Base-by-base conservation (phyloP, 1,140 invertebrate species). In the Octopus bimaculoides region DNA sequence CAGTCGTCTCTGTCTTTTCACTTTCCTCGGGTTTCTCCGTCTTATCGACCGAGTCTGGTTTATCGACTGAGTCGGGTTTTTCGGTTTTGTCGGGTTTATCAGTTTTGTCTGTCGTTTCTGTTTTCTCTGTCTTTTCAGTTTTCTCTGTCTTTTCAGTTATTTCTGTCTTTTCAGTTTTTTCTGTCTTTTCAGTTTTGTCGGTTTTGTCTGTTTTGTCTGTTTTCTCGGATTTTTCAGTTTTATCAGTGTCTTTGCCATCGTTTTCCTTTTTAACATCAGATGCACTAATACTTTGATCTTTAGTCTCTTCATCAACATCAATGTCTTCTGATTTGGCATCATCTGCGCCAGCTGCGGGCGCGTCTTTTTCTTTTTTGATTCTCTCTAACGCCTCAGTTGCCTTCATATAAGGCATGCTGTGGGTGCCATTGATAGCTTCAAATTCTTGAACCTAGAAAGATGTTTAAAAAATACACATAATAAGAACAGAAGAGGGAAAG, bases 391-490 rank as follows among this genome's bases (percentile, higher is more conserved):
- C 94, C 84, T 95, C 95, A 6, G 94, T 93, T 41, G 97, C 94
- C 83, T 96, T 82, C 20, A 89, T 69, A 80, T 90, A 87, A 5
- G 98, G 97, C 95, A 99, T 98, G 82, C 97, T 98, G 89, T 98
- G 97, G 83, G 96, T 96, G 0, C 98, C 98, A 89, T 99, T 99
- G 78, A 99, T 98, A 84, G 95, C 94, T 89, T 99, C 98, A 90
- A 99, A 99, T 86, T 99, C 98, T 90, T 98, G 96, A 54, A 98
- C 93, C 92, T 91, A 79, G 1, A 81, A 69, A 56, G 10, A 41
- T 41, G 26, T 41, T 41, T 41, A 41, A 41, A 41, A 73, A 41
- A 79, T 74, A 53, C 80, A 66, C 61, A 14, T 66, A n/a, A 66
- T 66, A n/a, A 66, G 2, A 66, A 1, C 3, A 2, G 26, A 41